These are phyloP conservation scores for Vanessa cardui DNA, from an alignment of 2,888 invertebrate species.

Conservation along the genomic window DNA sequence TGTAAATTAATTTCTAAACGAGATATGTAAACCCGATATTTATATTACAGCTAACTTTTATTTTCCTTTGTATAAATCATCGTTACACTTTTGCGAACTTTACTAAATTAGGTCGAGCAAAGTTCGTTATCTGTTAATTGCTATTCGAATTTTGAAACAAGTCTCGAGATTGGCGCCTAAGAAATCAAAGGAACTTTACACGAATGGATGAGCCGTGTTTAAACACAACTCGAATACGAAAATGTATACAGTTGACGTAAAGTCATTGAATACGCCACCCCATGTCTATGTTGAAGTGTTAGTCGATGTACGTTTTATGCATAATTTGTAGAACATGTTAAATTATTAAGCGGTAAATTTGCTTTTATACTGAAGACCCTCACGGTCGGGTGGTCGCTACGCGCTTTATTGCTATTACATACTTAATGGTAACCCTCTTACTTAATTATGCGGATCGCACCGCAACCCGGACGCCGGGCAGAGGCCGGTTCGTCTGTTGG, in stretches of 20 bases:
- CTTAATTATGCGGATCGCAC: conserved; percentile 77
- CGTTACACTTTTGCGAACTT: conserved; percentile 27
- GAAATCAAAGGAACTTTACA: conserved; percentile 34
- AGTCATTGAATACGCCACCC: conserved; percentile 27
- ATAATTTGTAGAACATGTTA: conserved; percentile 40
- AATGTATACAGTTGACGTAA: conserved; percentile 21
- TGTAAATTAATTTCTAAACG: neutral
- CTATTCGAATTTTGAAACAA: conserved; percentile 42
- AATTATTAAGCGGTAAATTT: conserved; percentile 65
- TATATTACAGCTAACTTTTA: neutral
- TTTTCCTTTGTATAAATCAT: conserved; percentile 13
- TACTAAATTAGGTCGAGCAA: conserved; percentile 39
- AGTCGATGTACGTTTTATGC: conserved; percentile 32
- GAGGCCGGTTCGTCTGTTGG: conserved; percentile 45
- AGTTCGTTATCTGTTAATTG: conserved; percentile 50
- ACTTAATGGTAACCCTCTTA: conserved; percentile 77
- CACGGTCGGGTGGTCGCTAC: conserved; percentile 59
- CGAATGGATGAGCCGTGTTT: conserved; percentile 31
- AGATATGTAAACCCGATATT: neutral
- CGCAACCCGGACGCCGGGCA: conserved; percentile 52
- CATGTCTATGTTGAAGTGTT: conserved; percentile 25
- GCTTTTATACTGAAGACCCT: conserved; percentile 60
- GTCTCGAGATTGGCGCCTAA: conserved; percentile 37
- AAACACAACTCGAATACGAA: conserved; percentile 45
- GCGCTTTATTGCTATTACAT: conserved; percentile 75